Base-by-base conservation (phyloP, 2,888 invertebrate species). In the Cinara cedri region DNA sequence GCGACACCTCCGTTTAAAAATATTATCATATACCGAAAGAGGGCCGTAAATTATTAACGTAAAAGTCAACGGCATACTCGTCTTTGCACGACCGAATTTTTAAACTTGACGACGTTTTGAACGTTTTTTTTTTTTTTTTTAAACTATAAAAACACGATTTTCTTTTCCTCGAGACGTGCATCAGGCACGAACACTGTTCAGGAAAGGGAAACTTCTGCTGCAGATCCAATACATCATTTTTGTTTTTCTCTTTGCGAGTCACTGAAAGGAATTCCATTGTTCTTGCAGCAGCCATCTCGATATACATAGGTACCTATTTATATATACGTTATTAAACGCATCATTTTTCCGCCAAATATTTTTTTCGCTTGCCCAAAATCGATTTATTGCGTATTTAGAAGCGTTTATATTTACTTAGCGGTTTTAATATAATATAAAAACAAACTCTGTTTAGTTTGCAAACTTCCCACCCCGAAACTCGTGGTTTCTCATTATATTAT, bases 161-260 rank as follows among this genome's bases (percentile, higher is more conserved):
- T 49, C 9, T 26, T 46, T 10, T 6, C 44, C 44, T 46, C n/a
- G 44, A 72, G 44, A 72, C n/a, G 57, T 57, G 68, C 60, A n/a
- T n/a, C n/a, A 14, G 42, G 13, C 34, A 14, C 9, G 49, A 62
- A 72, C 60, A 46, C 46, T 19, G 60, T 60, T 72, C 26, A n/a
- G 9, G 8, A 4, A 34, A 13, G 19, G 19, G 3, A 72, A 72
- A 72, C 72, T 72, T 72, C 60, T 49, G 1, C 19, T 19, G 34
- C 72, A 62, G 60, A 62, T 62, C 49, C 49, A 62, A 62, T 72
- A 62, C 72, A 49, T 72, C 72, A 62, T 72, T 19, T 62, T 72
- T 62, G 3, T 34, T 34, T 34, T 34, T 34, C 49, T 72, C 49
- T 71, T 71, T 71, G 3, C 34, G 34, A 34, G 34, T 34, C 57